Base-by-base conservation (phyloP, 2,797 vertebrate species). In the Aldrovandia affinis region DNA sequence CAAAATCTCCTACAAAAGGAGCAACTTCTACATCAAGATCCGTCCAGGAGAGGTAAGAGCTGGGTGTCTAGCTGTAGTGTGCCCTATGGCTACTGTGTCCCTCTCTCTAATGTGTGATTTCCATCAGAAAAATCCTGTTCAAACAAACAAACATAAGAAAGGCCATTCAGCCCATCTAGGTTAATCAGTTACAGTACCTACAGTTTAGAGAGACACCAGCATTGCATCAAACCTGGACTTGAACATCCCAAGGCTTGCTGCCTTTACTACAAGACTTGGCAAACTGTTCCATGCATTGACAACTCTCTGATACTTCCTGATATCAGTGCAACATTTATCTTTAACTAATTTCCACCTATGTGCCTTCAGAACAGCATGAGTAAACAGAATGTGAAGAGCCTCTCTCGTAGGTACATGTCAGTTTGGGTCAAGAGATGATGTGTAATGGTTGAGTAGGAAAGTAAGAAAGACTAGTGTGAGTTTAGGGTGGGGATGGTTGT, bases 21-120 rank as follows among this genome's bases (percentile, higher is more conserved):
- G 98, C 94, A 99, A 99, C 94, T 99, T 99, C 91, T 99, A 99
- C 91, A 99, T 99, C 89, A 99, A 99, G 94, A 99, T 99, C 88
- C 96, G 98, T 63, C 98, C 98, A 0, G 98, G 98, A 83, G 98
- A 99, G 97, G 98, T 99, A 91, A 81, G 65, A 8, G 10, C 52
- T 15, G 25, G 63, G 8, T 20, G 22, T 50, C 42, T 50, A 20
- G 42, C 2, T 78, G 39, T n/a, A 12, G 33, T 20, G 36, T 44
- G 70, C 70, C 70, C 8, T 28, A 33, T 6, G 65, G 9, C 25
- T 1, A 10, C 68, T 18, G 18, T 73, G 68, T 42, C 8, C 12
- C n/a, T 2, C 28, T 78, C 77, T 78, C 25, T 52, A 30, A 14
- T 80, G 14, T 80, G 15, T 33, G 12, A 55, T 54, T 54, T 9